A percentile compares a stretch with the other conserved stretches of the same genome.
These are phyloP conservation scores for Rhegmatorhina hoffmannsi DNA, from an alignment of 2,113 vertebrate species.

Conservation along the genomic window DNA sequence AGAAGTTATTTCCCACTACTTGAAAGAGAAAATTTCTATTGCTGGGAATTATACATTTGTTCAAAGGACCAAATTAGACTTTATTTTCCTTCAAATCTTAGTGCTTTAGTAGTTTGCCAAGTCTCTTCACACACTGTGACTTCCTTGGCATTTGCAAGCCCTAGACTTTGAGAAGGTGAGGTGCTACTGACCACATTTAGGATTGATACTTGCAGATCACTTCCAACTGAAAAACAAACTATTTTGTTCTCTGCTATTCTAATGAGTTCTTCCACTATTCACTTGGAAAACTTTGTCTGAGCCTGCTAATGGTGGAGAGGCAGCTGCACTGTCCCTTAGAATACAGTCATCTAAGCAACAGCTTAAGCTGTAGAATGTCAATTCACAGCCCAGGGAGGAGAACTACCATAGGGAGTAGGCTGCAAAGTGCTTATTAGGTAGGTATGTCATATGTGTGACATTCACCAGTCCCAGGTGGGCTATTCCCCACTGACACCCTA, in stretches of 20 bases:
- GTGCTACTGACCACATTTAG: background rate
- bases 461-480: background rate
- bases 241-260: background rate
- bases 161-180: background rate
- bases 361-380: background rate
- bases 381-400: background rate
- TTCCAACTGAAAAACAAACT: background rate
- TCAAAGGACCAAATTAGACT: background rate
- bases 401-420: background rate
- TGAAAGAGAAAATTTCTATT: background rate
- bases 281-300: background rate
- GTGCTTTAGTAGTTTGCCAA: background rate
- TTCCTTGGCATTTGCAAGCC: background rate
- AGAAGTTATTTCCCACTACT: background rate
- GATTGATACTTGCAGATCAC: rapidly evolving
- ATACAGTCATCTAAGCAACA: background rate
- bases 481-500: background rate
- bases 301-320: background rate
- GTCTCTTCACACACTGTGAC: background rate
- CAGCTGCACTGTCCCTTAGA: background rate
- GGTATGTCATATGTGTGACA: background rate
- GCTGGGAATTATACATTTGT: background rate
- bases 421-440: background rate
- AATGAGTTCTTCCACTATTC: background rate
- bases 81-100: background rate